Percentiles rank a stretch among this genome's conserved stretches.
phyloP scores from a whole-genome alignment of 2,797 vertebrate species.

The Eremophila alpestris region DNA sequence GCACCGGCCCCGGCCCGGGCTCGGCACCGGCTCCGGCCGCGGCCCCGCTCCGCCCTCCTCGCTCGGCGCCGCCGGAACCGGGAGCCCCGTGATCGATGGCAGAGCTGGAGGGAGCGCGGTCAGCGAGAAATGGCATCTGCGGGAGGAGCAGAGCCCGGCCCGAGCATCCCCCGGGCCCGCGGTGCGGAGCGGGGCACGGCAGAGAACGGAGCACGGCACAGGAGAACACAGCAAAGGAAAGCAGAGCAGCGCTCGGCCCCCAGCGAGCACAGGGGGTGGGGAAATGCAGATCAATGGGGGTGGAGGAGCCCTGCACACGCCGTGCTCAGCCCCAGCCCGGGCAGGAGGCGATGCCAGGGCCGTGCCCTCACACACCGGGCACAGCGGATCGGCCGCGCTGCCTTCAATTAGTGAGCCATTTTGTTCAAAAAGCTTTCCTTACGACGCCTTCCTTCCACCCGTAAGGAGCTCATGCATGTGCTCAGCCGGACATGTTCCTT shows the following conservation, averaged over 20 bases:
- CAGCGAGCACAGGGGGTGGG: neutral
- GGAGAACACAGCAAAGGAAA: no score
- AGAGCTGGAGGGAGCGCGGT: slow-evolving; percentile 55
- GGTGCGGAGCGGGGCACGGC: no score
- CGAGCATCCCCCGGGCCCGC: slow-evolving; percentile 61
- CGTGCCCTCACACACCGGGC: neutral
- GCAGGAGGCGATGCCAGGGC: neutral
- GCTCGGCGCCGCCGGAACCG: slow-evolving; percentile 78
- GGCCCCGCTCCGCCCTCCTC: neutral
- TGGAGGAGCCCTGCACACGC: neutral
- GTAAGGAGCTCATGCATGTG: neutral
- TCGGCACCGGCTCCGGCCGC: neutral
- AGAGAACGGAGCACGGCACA: no score
- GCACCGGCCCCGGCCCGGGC: neutral
- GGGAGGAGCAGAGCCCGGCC: slow-evolving; percentile 70
- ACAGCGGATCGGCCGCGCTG: neutral
- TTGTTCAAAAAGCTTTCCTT: slow-evolving; percentile 24
- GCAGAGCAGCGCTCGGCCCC: no score
- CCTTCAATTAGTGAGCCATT: slow-evolving; percentile 31
- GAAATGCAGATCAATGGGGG: neutral
- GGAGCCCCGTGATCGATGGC: slow-evolving; percentile 82
- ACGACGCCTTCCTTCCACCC: neutral
- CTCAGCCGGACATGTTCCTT: neutral
- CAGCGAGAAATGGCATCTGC: slow-evolving; percentile 77
- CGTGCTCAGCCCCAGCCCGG: neutral